A percentile compares a stretch with the other conserved stretches of the same genome.
Conservation (phyloP, 2,113 vertebrate genomes). For the Tetrao urogallus region DNA sequence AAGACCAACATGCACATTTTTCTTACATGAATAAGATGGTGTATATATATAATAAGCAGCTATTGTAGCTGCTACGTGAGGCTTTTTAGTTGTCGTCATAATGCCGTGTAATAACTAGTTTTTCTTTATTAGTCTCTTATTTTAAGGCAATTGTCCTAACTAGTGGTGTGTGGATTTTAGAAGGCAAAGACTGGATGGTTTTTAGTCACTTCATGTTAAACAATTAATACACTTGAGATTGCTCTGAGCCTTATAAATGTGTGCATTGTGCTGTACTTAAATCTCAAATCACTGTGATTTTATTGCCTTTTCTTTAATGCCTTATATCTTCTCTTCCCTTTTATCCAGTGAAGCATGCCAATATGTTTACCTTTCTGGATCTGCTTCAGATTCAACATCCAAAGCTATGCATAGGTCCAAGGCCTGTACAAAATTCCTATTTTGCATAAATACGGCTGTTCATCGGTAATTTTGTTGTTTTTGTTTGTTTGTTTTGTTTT, state of each 20-base stretch:
- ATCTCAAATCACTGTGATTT: neutral
- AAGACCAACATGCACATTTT: conserved; percentile 10
- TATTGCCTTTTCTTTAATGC: neutral
- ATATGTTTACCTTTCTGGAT: conserved; percentile 30
- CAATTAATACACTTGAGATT: neutral
- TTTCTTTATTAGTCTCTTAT: conserved; percentile 30
- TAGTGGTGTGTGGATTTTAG: neutral
- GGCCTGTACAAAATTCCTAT: neutral
- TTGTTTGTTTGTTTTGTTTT: neutral
- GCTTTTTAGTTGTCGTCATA: neutral
- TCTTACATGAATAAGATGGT: conserved; percentile 44
- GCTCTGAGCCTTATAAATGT: neutral
- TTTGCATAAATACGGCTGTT: neutral
- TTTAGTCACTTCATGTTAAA: conserved; percentile 3
- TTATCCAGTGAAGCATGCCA: conserved; percentile 6
- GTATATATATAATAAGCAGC: conserved; percentile 47
- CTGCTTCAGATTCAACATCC: conserved; percentile 1
- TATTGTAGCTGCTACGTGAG: neutral
- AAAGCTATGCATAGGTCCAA: neutral
- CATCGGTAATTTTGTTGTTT: neutral
- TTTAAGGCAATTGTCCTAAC: conserved; percentile 27
- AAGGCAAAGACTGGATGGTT: neutral
- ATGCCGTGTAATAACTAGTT: conserved; percentile 48
- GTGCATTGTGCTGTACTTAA: neutral
- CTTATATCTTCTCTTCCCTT: neutral